A percentile compares a stretch with the other conserved stretches of the same genome.
phyloP scores from a whole-genome alignment of 2,113 vertebrate genomes.

The Ciconia stormi region DNA sequence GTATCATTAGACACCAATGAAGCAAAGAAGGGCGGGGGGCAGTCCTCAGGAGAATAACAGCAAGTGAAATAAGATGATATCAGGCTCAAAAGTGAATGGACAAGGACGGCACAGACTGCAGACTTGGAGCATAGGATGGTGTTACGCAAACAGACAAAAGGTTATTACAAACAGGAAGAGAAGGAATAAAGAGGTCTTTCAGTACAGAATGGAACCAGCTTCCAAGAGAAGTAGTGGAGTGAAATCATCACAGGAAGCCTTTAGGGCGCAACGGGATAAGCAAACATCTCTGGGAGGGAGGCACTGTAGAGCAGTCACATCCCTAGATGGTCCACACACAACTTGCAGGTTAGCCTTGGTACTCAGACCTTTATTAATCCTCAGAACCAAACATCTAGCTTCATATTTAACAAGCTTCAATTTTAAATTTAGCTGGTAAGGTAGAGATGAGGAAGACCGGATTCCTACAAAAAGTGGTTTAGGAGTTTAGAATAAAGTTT shows the following conservation, averaged over 20 bases:
- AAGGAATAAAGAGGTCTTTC: conserved; percentile 33
- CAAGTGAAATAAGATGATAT: not conserved
- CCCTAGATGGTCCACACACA: not conserved
- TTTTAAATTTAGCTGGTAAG: not conserved
- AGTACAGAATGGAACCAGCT: not conserved
- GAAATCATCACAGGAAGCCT: conserved; percentile 1
- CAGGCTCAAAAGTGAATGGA: not conserved
- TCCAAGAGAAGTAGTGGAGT: not conserved
- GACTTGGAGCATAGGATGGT: not conserved
- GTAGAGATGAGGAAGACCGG: not conserved
- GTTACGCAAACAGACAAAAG: not conserved
- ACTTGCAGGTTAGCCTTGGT: not conserved
- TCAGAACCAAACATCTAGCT: not conserved
- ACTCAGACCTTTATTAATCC: not conserved
- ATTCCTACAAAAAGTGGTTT: not conserved
- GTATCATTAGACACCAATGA: not conserved
- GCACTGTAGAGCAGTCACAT: not conserved
- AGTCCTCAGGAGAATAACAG: not conserved
- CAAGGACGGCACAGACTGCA: not conserved
- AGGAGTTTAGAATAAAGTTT: not conserved
- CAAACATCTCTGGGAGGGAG: not conserved
- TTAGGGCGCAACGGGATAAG: not conserved
- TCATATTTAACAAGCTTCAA: not conserved
- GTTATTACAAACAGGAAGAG: conserved; percentile 15
- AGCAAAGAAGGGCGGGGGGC: not conserved